Base-by-base conservation (phyloP, 23 tunicate genomes). In the Styela clava region DNA sequence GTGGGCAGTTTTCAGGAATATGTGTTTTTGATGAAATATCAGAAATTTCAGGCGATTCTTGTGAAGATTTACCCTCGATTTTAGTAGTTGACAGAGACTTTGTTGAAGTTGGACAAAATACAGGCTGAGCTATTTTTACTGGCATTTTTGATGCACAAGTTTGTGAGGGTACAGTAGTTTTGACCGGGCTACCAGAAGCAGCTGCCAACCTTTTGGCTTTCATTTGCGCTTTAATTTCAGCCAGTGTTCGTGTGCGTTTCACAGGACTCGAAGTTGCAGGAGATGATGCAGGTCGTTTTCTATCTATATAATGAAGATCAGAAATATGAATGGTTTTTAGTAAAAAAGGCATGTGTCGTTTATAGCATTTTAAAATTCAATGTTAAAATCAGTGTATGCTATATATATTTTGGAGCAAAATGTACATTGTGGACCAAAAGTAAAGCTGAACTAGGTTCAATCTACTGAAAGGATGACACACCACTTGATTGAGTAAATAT, bases 221-320 rank as follows among this genome's bases (percentile, higher is more conserved):
- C 84, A 91, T 91, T 69, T 91, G 90, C 0, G 97, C 97, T 63
- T 91, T 91, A 62, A 91, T 91, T 77, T 91, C 97, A n/a, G 97
- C 97, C 69, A 91, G 78, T 23, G 97, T 91, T 67, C 89, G 67
- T 0, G 97, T 82, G 22, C 84, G 82, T 81, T 91, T 91, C 73
- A 83, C 27, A 1, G 81, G 81, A 33, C 91, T 89, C 1, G 95
- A 81, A 72, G 37, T 72, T 12, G 33, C 29, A 51, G 65, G 16
- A 25, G 71, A 16, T 29, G 31, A 22, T 22, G 71, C 71, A 25
- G 32, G 30, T 67, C 71, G 19, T 12, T 44, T 44, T 67, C 22
- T 67, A 67, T 67, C 71, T 67, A 24, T 16, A 0, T 22, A 22
- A 61, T 61, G 0, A 22, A 61, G n/a, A 0, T 21, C 64, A 61